Percentiles rank a stretch among this genome's conserved stretches.
These are phyloP conservation scores for Macrostomum cliftonense DNA, from an alignment of 2,888 invertebrate species.

Conservation along the genomic window DNA sequence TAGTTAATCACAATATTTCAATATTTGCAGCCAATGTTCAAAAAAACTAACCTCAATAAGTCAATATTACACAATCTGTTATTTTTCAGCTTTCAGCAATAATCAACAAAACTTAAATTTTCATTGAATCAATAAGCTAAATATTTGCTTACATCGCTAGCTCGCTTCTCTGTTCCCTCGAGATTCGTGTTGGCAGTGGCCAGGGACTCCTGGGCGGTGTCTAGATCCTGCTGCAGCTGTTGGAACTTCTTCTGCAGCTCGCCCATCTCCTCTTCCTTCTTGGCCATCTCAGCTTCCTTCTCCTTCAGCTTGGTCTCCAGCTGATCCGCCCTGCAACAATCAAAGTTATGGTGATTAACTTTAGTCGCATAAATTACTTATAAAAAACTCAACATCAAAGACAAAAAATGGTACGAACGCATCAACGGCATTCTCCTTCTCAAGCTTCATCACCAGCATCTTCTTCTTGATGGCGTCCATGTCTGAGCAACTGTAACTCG, in stretches of 20 bases:
- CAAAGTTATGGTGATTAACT: too few species aligned
- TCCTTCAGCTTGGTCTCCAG: conserved; percentile 9
- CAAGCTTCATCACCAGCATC: conserved; percentile 99
- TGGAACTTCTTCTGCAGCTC: conserved; percentile 98
- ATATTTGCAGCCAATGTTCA: too few species aligned
- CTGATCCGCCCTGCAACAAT: conserved; percentile 4
- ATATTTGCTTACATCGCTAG: conserved; percentile 52
- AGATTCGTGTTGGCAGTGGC: conserved; percentile 85
- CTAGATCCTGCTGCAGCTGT: conserved; percentile 93
- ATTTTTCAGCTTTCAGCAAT: too few species aligned
- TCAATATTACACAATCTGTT: too few species aligned
- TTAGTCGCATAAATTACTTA: too few species aligned
- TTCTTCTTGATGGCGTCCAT: conserved; percentile 99
- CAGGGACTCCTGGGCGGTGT: conserved; percentile 88
- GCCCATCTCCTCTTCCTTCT: conserved; percentile 76
- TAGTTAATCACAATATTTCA: too few species aligned
- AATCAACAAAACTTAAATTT: too few species aligned
- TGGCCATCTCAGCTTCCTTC: conserved; percentile 7
- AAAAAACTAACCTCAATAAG: too few species aligned
- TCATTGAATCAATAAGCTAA: too few species aligned
- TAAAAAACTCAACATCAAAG: too few species aligned
- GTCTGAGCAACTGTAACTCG: not conserved
- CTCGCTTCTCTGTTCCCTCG: conserved; percentile 85
- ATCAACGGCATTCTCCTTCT: conserved; percentile 99
- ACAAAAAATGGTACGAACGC: not conserved